Conservation (phyloP, 1,140 invertebrate genomes). For the Anoplolepis gracilipes region DNA sequence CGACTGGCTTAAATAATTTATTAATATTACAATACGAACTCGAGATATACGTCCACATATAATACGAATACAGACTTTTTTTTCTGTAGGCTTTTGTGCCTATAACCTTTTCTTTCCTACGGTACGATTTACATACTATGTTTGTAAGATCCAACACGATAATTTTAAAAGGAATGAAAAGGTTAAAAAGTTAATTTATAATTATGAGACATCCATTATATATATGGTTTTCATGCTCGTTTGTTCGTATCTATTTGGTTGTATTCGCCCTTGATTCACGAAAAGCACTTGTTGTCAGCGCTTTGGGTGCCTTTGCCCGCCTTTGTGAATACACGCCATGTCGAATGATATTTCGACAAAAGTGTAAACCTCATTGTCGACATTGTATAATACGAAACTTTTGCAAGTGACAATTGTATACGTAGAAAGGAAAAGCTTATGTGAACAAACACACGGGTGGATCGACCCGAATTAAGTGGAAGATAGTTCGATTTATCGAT, state of each 20-base stretch:
- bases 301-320: constrained; percentile 72
- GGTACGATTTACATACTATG: neutral
- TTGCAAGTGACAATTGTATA: constrained; percentile 65
- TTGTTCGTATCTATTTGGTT: constrained; percentile 60
- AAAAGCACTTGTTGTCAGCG: constrained; percentile 60
- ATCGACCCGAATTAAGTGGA: neutral
- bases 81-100: neutral
- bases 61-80: constrained; percentile 25
- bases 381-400: constrained; percentile 57
- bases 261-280: constrained; percentile 38
- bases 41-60: neutral
- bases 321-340: constrained; percentile 26
- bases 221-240: constrained; percentile 60
- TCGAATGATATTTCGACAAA: constrained; percentile 11
- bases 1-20: constrained; percentile 77
- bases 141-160: neutral
- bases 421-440: constrained; percentile 63
- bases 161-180: constrained; percentile 25
- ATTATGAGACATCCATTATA: constrained; percentile 58
- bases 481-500: constrained; percentile 4
- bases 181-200: constrained; percentile 42
- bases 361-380: constrained; percentile 40
- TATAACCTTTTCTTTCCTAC: neutral
- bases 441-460: neutral
- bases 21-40: constrained; percentile 72